Evolutionary conservation across 2,888 invertebrate species (phyloP), one percentile per base, ranked within the genome.

Genomic region (Fragum fragum): DNA sequence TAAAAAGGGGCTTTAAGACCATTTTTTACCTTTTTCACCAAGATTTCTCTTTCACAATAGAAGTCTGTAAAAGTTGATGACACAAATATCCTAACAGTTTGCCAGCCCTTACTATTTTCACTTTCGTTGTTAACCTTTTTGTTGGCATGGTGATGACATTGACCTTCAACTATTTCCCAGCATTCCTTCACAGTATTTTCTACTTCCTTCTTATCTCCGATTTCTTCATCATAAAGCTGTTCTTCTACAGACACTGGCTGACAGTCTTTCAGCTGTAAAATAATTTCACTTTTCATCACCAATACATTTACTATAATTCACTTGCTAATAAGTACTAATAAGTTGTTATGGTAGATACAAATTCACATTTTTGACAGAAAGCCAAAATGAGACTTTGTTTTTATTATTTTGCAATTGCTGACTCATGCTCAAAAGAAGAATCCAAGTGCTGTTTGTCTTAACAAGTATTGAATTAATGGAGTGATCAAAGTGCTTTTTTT

Each of bases 11-110:
- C n/a, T n/a, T n/a, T n/a, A n/a, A n/a, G n/a, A n/a, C n/a, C n/a
- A n/a, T n/a, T n/a, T n/a, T 16, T 55, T 81, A 93, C 93, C 91
- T 92, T 91, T 87, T 93, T 94, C 7, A 94, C 93, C 5, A 94
- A 89, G 42, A 93, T 85, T 83, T 94, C 94, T 70, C 94, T 89
- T 76, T 94, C 94, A 73, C 88, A 88, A 83, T 91, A 92, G 76
- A 94, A 94, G 79, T 94, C 94, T 73, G 90, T 93, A 85, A 94
- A 94, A 32, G 94, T 94, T 73, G 94, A 94, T 1, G 94, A 94
- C 6, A 94, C 93, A 88, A 94, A 94, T 23, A 94, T 88, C 23
- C 93, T 83, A 7, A 94, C 89, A 74, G 91, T 92, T 69, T 88
- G 90, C 93, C 93, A 93, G 32, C 89, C 92, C 16, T 28, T 66